Percentiles rank a stretch among this genome's conserved stretches.
Conservation (phyloP, 2,797 vertebrate genomes). For the Morelia viridis region DNA sequence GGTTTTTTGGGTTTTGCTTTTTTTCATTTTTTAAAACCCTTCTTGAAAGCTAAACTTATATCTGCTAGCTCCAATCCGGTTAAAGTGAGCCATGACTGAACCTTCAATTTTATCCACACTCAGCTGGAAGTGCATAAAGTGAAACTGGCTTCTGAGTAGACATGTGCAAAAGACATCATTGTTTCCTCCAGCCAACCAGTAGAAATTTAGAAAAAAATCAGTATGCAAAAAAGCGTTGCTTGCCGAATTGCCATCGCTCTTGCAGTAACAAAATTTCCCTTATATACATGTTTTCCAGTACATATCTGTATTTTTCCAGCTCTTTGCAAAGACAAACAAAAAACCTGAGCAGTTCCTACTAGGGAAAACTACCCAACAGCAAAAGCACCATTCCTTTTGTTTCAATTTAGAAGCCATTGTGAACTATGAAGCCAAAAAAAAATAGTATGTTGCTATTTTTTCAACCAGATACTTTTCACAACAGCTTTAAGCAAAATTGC, state of each 20-base stretch:
- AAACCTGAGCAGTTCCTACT: background rate
- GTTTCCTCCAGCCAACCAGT: background rate
- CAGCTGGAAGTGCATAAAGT: background rate
- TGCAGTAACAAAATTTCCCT: background rate
- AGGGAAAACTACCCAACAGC: background rate
- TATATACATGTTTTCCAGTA: background rate
- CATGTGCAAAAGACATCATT: background rate
- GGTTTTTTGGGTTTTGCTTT: background rate
- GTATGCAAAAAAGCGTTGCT: background rate
- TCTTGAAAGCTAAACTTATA: conserved; percentile 10
- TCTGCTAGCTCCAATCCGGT: background rate
- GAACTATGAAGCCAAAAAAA: background rate
- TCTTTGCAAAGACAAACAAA: background rate
- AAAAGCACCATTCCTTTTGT: background rate
- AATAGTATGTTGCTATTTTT: background rate
- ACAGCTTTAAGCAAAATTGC: background rate
- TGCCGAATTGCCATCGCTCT: background rate
- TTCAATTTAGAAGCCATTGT: background rate
- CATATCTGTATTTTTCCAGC: background rate
- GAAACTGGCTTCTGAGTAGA: background rate
- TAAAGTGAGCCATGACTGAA: background rate
- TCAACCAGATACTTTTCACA: background rate
- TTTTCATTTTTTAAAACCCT: conserved; percentile 11
- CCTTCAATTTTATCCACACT: background rate
- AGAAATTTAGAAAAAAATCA: no score